Percentiles rank a stretch among this genome's conserved stretches.
Conservation (phyloP, 2,113 vertebrate genomes). For the Ptilonorhynchus violaceus region DNA sequence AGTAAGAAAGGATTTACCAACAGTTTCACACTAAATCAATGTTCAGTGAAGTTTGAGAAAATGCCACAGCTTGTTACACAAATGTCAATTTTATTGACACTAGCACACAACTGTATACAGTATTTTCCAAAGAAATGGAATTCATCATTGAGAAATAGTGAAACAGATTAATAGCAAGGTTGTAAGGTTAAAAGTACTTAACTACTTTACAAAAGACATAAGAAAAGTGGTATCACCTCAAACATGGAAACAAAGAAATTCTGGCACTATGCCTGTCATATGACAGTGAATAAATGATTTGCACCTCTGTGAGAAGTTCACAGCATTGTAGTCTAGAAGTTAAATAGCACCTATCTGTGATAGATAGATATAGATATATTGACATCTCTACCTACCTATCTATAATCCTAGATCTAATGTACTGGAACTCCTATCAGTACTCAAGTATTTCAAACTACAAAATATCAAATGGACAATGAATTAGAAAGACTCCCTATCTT, state of each 20-base stretch:
- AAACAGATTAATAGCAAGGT: conserved; percentile 68
- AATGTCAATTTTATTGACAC: conserved; percentile 90
- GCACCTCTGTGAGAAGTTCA: conserved; percentile 58
- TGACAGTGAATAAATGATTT: conserved; percentile 19
- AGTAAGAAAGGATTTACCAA: conserved; percentile 49
- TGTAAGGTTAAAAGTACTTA: conserved; percentile 64
- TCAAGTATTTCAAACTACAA: conserved; percentile 18
- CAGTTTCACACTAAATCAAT: conserved; percentile 61
- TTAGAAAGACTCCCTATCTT: background rate
- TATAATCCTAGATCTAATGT: background rate
- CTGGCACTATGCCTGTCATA: conserved; percentile 67
- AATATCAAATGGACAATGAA: background rate
- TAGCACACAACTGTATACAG: conserved; percentile 86
- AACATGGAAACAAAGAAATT: conserved; percentile 67
- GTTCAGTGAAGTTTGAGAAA: conserved; percentile 74
- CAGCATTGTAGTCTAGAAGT: conserved; percentile 18
- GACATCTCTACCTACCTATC: background rate
- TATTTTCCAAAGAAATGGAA: conserved; percentile 73
- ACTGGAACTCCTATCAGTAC: background rate
- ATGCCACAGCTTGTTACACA: conserved; percentile 81
- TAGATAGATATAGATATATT: background rate
- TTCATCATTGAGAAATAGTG: conserved; percentile 69
- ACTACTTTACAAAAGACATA: conserved; percentile 70
- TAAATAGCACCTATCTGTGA: conserved; percentile 39
- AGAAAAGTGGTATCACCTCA: conserved; percentile 58